Conservation (phyloP, 2,113 vertebrate genomes). For the Anarhynchus alexandrinus region DNA sequence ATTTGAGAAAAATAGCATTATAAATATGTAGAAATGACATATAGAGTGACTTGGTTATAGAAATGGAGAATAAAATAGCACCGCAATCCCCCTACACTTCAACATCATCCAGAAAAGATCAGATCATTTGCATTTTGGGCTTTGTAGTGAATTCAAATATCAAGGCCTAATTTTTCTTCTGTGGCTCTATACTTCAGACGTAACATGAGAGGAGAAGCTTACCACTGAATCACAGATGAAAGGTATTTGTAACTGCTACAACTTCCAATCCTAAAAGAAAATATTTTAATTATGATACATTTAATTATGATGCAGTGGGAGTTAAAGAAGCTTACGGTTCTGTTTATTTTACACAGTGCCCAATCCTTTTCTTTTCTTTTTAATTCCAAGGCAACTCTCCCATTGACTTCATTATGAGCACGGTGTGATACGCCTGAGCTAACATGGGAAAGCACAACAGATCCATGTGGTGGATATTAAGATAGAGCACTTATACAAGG, state of each 20-base stretch:
- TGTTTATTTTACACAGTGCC: neutral
- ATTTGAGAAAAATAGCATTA: neutral
- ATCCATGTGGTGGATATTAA: neutral
- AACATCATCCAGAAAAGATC: neutral
- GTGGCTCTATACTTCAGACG: neutral
- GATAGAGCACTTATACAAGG: neutral
- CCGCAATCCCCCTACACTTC: neutral
- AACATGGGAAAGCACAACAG: neutral
- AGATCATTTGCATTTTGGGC: neutral
- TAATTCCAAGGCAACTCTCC: neutral
- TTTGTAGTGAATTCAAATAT: neutral
- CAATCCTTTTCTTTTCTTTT: neutral
- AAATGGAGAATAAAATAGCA: neutral
- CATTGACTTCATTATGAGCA: neutral
- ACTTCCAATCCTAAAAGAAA: slow-evolving; percentile 42
- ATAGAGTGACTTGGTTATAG: neutral
- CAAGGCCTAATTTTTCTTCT: neutral
- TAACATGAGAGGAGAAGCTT: neutral
- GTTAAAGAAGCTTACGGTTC: neutral
- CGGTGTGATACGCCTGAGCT: neutral
- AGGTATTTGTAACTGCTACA: neutral
- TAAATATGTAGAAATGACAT: neutral
- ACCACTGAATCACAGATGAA: neutral
- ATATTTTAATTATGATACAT: slow-evolving; percentile 45
- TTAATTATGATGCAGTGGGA: neutral